Percentiles rank a stretch among this genome's conserved stretches.
Evolutionary conservation across 2,888 invertebrate genomes (phyloP).

Genomic region (Clitarchus hookeri): DNA sequence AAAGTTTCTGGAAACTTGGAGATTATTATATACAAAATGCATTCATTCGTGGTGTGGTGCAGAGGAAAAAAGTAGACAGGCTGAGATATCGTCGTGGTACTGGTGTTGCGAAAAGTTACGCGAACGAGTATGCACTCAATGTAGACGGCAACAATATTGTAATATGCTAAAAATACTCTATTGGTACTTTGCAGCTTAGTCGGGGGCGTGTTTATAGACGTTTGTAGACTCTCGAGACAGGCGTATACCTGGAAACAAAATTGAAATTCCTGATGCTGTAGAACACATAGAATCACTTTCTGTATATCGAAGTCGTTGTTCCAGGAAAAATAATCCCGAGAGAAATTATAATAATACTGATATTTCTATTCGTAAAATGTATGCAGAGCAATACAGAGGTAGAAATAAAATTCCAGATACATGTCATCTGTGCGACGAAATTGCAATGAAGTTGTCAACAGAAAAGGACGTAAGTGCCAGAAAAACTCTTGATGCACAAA

Average conservation of each 20-base stretch:
- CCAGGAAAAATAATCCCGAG: not conserved
- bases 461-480: not conserved
- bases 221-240: not conserved
- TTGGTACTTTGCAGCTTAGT: constrained; percentile 16
- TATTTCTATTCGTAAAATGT: not conserved
- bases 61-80: not conserved
- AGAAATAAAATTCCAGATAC: not conserved
- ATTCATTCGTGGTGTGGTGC: not conserved
- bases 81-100: not conserved
- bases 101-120: not conserved
- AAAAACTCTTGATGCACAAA: not conserved
- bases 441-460: not conserved
- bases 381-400: not conserved
- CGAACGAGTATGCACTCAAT: not conserved
- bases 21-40: not conserved
- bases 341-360: constrained; percentile 10
- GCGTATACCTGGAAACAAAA: not conserved
- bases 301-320: not conserved
- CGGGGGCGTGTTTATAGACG: not conserved
- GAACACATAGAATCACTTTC: not conserved
- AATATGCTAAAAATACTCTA: not conserved
- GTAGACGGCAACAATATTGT: not conserved
- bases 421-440: not conserved
- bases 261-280: not conserved
- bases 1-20: not conserved